Evolutionary conservation across 1,140 invertebrate genomes (phyloP).

Genomic region (Drosophila busckii): DNA sequence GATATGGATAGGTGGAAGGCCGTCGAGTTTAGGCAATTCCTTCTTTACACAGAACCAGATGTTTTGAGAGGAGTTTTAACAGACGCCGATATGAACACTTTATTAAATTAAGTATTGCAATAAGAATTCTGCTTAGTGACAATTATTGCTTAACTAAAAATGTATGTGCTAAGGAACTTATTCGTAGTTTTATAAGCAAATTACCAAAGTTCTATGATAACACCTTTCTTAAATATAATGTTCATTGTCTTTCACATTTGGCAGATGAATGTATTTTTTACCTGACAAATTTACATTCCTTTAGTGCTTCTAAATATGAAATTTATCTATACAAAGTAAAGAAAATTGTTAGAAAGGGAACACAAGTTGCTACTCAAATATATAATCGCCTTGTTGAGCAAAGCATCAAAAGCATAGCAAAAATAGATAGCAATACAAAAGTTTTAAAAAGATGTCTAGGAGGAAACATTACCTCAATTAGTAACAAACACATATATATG

Average conservation of each 20-base stretch:
- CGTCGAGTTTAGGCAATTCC: no score
- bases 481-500: constrained; percentile 8
- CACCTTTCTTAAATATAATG: no score
- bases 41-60: no score
- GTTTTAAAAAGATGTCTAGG: background rate
- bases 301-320: no score
- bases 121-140: background rate
- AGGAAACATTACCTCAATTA: constrained; percentile 1
- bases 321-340: no score
- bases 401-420: constrained; percentile 4
- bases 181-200: no score
- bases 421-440: background rate
- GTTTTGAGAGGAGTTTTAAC: background rate
- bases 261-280: no score
- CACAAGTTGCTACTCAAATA: constrained; percentile 7
- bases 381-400: constrained; percentile 13
- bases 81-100: background rate
- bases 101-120: background rate
- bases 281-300: no score
- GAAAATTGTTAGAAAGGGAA: constrained; percentile 15
- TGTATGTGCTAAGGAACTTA: no score
- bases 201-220: no score
- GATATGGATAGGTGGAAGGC: constrained; percentile 11
- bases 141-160: no score
- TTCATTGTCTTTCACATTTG: no score